These are phyloP conservation scores for Otus sunia DNA, from an alignment of 2,113 vertebrate genomes.

Conservation along the genomic window DNA sequence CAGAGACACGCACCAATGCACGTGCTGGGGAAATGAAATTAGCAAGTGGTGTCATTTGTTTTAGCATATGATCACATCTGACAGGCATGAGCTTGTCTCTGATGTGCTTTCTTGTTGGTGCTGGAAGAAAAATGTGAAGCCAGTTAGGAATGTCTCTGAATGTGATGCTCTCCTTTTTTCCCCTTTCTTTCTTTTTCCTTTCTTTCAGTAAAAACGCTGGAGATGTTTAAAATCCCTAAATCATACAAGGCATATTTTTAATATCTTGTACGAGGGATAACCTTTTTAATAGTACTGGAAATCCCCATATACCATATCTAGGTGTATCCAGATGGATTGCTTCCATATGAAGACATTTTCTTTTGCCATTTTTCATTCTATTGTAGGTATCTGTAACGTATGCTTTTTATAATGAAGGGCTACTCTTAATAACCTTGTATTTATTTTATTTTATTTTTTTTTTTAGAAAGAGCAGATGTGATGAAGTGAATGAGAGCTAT, in stretches of 20 bases:
- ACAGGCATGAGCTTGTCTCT: not conserved
- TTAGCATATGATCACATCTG: conserved; percentile 12
- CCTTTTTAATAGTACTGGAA: conserved; percentile 69
- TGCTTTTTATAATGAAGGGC: conserved; percentile 60
- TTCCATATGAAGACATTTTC: conserved; percentile 70
- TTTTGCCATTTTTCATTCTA: conserved; percentile 56
- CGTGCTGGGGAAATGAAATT: not conserved
- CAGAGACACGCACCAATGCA: not conserved
- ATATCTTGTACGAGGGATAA: conserved; percentile 63
- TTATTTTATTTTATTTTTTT: conserved; percentile 45
- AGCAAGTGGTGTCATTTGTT: conserved; percentile 10
- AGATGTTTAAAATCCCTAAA: conserved; percentile 56
- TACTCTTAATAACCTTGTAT: conserved; percentile 64
- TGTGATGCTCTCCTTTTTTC: not conserved
- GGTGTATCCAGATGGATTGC: conserved; percentile 69
- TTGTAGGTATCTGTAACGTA: not conserved
- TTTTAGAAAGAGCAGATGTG: conserved; percentile 66
- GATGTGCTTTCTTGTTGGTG: not conserved
- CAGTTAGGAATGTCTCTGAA: not conserved
- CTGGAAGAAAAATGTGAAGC: not conserved
- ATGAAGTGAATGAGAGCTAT: conserved; percentile 69
- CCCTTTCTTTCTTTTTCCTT: not conserved
- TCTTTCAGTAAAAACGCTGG: conserved; percentile 11
- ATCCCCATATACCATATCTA: conserved; percentile 35
- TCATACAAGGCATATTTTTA: conserved; percentile 61